Evolutionary conservation across 2,888 invertebrate species (phyloP).

Genomic region (Frankliniella intonsa): DNA sequence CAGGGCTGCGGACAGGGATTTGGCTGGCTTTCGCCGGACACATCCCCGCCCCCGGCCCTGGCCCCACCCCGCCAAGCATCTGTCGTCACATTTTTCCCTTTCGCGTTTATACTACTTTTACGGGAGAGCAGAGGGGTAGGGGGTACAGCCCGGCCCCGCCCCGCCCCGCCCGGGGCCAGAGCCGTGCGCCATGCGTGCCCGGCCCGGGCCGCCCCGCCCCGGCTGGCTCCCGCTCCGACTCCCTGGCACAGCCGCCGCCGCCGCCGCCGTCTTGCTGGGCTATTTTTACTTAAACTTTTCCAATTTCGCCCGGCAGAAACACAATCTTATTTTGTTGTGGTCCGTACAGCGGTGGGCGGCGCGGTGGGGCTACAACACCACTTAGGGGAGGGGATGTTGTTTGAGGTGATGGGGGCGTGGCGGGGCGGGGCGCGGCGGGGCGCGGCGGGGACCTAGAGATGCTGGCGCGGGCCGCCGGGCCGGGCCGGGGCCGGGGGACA

Average conservation of each 20-base stretch:
- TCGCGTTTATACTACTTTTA: background rate
- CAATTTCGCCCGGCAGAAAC: slow-evolving; percentile 10
- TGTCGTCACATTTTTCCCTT: slow-evolving; percentile 4
- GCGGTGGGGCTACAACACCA: background rate
- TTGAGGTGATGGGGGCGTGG: too few relatives aligned
- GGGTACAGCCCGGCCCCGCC: too few relatives aligned
- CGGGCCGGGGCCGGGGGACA: too few relatives aligned
- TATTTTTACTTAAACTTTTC: slow-evolving; percentile 25
- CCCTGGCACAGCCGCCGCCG: background rate
- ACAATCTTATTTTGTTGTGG: slow-evolving; percentile 16
- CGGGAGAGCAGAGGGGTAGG: background rate
- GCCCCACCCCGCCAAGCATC: background rate
- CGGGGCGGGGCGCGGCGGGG: too few relatives aligned
- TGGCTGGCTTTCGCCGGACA: background rate
- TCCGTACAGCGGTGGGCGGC: background rate
- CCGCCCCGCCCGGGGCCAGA: too few relatives aligned
- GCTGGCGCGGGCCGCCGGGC: too few relatives aligned
- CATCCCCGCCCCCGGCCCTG: background rate
- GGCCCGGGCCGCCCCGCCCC: background rate
- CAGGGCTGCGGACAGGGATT: background rate
- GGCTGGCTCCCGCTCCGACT: background rate
- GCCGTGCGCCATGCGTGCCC: background rate
- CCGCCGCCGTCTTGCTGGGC: background rate
- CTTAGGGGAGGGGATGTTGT: background rate
- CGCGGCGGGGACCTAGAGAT: too few relatives aligned